These are phyloP conservation scores for Pelagia noctiluca DNA, from an alignment of 30 jellyfish, hydroid and myxozoan genomes.

Conservation along the genomic window DNA sequence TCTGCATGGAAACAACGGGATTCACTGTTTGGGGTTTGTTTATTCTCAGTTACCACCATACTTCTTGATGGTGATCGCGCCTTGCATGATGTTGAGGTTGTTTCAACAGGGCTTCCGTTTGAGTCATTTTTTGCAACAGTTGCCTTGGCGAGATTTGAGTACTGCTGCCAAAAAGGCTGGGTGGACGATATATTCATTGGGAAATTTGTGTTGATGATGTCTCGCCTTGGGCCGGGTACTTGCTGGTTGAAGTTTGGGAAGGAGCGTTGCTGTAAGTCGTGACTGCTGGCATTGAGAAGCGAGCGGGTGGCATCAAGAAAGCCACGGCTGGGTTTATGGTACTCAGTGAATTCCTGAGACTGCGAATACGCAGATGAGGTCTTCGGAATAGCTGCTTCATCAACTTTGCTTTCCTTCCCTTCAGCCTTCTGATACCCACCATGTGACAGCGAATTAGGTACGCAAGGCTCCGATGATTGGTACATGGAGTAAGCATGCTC, in stretches of 20 bases:
- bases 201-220: constrained; percentile 55
- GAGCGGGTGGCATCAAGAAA: constrained; percentile 63
- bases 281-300: constrained; percentile 33
- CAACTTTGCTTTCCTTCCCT: not conserved
- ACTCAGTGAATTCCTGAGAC: not conserved
- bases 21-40: not conserved
- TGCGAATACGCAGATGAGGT: constrained; percentile 11
- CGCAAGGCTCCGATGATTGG: constrained; percentile 15
- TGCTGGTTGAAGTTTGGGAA: too few species aligned
- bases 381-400: constrained; percentile 3
- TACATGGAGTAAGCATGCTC: constrained; percentile 41
- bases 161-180: constrained; percentile 75
- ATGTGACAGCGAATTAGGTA: constrained; percentile 6
- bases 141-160: constrained; percentile 63
- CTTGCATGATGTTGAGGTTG: constrained; percentile 69
- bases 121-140: constrained; percentile 14
- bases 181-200: constrained; percentile 66
- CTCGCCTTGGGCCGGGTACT: not conserved
- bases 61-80: constrained; percentile 21
- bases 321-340: constrained; percentile 5
- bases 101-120: constrained; percentile 54
- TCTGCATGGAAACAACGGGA: not conserved
- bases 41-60: too few species aligned
- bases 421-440: not conserved
- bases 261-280: too few species aligned